These are phyloP conservation scores for Brevipalpus yothersi DNA, from an alignment of 1,140 invertebrate species.

Conservation along the genomic window DNA sequence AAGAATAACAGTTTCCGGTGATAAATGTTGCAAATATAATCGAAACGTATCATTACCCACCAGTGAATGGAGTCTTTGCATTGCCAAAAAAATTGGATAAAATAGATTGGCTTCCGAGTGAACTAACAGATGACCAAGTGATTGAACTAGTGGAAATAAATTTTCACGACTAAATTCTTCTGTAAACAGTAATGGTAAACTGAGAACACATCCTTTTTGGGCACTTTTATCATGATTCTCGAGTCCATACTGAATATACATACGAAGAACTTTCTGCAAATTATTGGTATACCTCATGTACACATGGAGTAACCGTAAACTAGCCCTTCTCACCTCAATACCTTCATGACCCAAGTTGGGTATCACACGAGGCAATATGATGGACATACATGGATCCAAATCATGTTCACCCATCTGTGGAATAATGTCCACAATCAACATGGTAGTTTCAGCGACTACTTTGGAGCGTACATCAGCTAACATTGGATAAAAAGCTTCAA, in stretches of 20 bases:
- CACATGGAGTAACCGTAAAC: slow-evolving; percentile 11
- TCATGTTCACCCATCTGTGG: slow-evolving; percentile 1
- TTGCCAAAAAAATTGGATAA: slow-evolving; percentile 13
- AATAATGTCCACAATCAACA: slow-evolving; percentile 1
- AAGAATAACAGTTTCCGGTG: not conserved
- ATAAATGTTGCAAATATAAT: slow-evolving; percentile 1
- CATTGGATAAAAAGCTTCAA: slow-evolving; percentile 2
- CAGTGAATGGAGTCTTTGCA: slow-evolving; percentile 12
- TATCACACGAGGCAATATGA: not conserved
- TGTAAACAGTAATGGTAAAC: slow-evolving; percentile 13
- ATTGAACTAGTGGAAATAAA: slow-evolving; percentile 11
- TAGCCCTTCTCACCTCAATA: slow-evolving; percentile 2
- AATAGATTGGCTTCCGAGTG: slow-evolving; percentile 12
- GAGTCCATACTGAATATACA: slow-evolving; percentile 12
- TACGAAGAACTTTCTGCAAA: slow-evolving; percentile 11
- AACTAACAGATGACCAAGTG: slow-evolving; percentile 12
- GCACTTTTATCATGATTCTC: slow-evolving; percentile 7
- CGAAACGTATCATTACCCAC: slow-evolving; percentile 9
- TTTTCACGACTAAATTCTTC: slow-evolving; percentile 12
- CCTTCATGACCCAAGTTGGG: slow-evolving; percentile 4
- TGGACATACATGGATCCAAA: not conserved
- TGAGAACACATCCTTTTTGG: slow-evolving; percentile 11
- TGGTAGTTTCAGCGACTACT: not conserved
- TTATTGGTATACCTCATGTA: slow-evolving; percentile 14
- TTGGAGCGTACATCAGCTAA: not conserved